Evolutionary conservation across 2,888 invertebrate species (phyloP).

Genomic region (Litoditis marina): DNA sequence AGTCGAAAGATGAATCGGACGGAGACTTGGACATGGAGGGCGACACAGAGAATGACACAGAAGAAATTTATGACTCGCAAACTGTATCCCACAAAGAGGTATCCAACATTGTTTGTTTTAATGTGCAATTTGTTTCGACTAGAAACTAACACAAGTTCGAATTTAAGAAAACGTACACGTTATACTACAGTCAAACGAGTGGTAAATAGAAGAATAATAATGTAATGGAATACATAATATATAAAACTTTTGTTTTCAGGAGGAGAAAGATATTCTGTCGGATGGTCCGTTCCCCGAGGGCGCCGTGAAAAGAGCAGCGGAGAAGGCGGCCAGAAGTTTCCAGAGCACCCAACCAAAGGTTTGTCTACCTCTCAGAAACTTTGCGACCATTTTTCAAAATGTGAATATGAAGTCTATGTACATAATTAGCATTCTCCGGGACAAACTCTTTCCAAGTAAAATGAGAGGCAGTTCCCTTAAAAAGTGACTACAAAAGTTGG

Average conservation of each 20-base stretch:
- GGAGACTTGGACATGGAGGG: slow-evolving; percentile 47
- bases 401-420: too few species aligned
- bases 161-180: too few species aligned
- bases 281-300: slow-evolving; percentile 56
- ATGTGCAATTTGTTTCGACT: too few species aligned
- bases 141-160: too few species aligned
- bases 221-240: neutral
- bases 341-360: slow-evolving; percentile 61
- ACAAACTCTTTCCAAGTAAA: too few species aligned
- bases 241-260: neutral
- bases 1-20: slow-evolving; percentile 45
- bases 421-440: too few species aligned
- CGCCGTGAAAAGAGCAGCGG: slow-evolving; percentile 59
- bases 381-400: neutral
- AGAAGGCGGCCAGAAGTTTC: slow-evolving; percentile 58
- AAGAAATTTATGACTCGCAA: slow-evolving; percentile 34
- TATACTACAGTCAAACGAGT: too few species aligned
- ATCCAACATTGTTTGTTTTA: neutral
- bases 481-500: too few species aligned
- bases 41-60: slow-evolving; percentile 28
- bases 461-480: too few species aligned
- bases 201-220: too few species aligned
- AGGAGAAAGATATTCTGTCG: slow-evolving; percentile 28
- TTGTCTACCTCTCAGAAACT: too few species aligned
- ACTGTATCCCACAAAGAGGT: slow-evolving; percentile 7